Base-by-base conservation (phyloP, 2,888 invertebrate species). In the Platerodrilus igneus region DNA sequence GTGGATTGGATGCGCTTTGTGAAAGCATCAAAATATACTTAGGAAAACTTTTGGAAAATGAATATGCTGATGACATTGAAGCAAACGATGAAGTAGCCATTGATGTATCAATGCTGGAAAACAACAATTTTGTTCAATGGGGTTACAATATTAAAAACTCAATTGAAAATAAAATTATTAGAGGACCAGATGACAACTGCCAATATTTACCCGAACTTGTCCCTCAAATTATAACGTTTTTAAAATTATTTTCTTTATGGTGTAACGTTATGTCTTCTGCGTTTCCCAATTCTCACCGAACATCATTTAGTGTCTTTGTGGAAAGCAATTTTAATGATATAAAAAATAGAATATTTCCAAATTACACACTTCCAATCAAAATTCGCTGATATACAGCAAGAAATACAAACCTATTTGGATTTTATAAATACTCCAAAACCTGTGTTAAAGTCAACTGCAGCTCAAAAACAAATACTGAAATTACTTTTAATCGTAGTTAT, bases 241-340 rank as follows among this genome's bases (percentile, higher is more conserved):
- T 3, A 43, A 37, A n/a, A 16, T 16, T 41, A 8, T 20, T 47
- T 16, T 41, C 47, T 2, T 25, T 47, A 8, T 47, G 45, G 37
- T 33, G 37, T 11, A 17, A 21, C 6, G 16, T 47, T 17, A 47
- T 46, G 45, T 15, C 11, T n/a, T 32, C n/a, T n/a, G n/a, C n/a
- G 1, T 48, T 44, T 36, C 22, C 16, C 7, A 30, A 30, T 16
- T 28, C 30, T 17, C n/a, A 23, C 9, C 11, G 3, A 23, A 48
- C 31, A 14, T 25, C 22, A 10, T 33, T 26, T 25, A 48, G 46
- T 30, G 48, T 39, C 15, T 23, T 39, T 10, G 46, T 48, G 10
- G 48, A 42, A 33, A 47, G 41, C 22, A 38, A 36, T 30, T 45
- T 47, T 29, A 41, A 45, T 17, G 34, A 47, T 22, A 38, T 38